Evolutionary conservation across 2,113 vertebrate genomes (phyloP).

Genomic region (Vireo altiloquus): DNA sequence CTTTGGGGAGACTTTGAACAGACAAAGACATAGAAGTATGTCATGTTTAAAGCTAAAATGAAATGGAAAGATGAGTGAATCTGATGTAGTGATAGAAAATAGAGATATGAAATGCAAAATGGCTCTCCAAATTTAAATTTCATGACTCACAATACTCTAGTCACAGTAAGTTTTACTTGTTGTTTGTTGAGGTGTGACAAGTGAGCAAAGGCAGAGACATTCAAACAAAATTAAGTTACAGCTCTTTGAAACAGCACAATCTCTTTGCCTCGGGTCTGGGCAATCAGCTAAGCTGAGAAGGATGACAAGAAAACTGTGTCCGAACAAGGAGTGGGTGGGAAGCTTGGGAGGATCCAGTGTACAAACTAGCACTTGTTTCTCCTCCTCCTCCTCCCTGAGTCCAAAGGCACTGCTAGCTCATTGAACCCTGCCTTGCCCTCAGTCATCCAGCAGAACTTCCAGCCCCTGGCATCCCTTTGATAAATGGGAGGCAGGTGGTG

Average conservation of each 20-base stretch:
- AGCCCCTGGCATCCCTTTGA: conserved; percentile 38
- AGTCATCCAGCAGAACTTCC: neutral
- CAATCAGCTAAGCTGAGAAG: neutral
- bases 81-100: neutral
- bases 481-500: conserved; percentile 60
- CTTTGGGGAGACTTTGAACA: neutral
- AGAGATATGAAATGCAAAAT: neutral
- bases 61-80: neutral
- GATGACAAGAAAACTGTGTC: neutral
- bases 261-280: neutral
- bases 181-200: neutral
- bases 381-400: neutral
- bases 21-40: neutral
- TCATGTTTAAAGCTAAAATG: neutral
- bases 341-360: neutral
- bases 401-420: neutral
- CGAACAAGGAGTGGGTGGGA: neutral
- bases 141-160: neutral
- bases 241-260: neutral
- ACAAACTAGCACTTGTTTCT: neutral
- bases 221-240: neutral
- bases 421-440: neutral
- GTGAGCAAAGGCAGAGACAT: neutral
- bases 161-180: neutral
- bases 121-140: neutral